Conservation (phyloP, 2,113 vertebrate species). For the Aldabrachelys gigantea region DNA sequence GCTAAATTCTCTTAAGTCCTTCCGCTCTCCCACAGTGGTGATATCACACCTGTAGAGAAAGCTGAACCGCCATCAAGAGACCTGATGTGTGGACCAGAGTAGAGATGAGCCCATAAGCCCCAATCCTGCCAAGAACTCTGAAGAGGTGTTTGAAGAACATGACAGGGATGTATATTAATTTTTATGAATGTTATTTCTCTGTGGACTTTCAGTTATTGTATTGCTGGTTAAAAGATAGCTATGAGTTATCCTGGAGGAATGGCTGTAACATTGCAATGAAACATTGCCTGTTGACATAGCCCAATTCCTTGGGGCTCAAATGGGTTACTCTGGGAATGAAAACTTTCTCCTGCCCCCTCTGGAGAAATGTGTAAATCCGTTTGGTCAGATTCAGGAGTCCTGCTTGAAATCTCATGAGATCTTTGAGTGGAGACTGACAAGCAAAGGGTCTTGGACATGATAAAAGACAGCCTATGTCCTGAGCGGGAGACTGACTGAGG, state of each 20-base stretch:
- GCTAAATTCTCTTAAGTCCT: background rate
- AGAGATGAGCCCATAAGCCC: background rate
- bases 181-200: background rate
- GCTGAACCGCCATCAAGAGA: conserved; percentile 15
- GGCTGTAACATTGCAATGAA: background rate
- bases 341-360: accelerated
- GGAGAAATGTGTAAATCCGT: accelerated
- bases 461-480: background rate
- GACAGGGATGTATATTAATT: background rate
- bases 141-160: background rate
- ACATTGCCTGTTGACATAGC: background rate
- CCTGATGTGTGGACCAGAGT: background rate
- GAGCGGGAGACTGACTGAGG: accelerated
- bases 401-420: background rate
- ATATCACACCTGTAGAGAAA: conserved; percentile 19
- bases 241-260: background rate
- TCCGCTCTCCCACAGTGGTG: background rate
- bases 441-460: background rate
- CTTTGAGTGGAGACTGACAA: background rate
- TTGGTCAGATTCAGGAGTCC: background rate
- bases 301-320: background rate
- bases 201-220: too few relatives aligned
- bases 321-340: background rate
- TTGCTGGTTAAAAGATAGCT: background rate
- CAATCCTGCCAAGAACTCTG: background rate